Evolutionary conservation across 1,140 invertebrate genomes (phyloP).

Genomic region (Drosophila lacteicornis): DNA sequence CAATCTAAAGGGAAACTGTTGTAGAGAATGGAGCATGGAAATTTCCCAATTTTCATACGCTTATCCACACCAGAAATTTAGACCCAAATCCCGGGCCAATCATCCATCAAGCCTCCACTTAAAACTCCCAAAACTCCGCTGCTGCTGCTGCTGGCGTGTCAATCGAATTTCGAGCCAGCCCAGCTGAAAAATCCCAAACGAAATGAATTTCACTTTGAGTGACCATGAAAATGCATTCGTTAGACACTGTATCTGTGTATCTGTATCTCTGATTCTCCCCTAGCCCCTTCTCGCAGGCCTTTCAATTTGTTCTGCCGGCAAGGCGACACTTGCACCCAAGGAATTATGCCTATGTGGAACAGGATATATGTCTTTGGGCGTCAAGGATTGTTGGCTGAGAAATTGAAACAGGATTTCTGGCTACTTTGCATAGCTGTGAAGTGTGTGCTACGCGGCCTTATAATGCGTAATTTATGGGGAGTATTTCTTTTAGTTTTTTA

Average conservation of each 20-base stretch:
- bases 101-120: constrained; percentile 60
- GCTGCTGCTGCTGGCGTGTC: constrained; percentile 39
- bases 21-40: constrained; percentile 10
- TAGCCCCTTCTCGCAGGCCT: constrained; percentile 6
- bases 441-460: neutral
- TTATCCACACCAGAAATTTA: constrained; percentile 59
- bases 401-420: constrained; percentile 56
- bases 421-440: constrained; percentile 42
- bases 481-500: constrained; percentile 23
- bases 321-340: constrained; percentile 65
- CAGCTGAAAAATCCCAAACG: constrained; percentile 22
- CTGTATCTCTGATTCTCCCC: constrained; percentile 11
- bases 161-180: constrained; percentile 35
- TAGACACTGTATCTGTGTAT: constrained; percentile 56
- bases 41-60: constrained; percentile 61
- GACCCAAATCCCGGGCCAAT: constrained; percentile 26
- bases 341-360: constrained; percentile 48
- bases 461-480: constrained; percentile 40
- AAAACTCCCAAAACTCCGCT: constrained; percentile 32
- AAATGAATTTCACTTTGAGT: constrained; percentile 74
- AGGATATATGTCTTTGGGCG: constrained; percentile 31
- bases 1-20: constrained; percentile 28
- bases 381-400: constrained; percentile 24
- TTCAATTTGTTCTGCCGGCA: constrained; percentile 78
- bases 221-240: constrained; percentile 82